phyloP scores from a whole-genome alignment of 2,113 vertebrate species.

The Rhinolophus ferrumequinum region DNA sequence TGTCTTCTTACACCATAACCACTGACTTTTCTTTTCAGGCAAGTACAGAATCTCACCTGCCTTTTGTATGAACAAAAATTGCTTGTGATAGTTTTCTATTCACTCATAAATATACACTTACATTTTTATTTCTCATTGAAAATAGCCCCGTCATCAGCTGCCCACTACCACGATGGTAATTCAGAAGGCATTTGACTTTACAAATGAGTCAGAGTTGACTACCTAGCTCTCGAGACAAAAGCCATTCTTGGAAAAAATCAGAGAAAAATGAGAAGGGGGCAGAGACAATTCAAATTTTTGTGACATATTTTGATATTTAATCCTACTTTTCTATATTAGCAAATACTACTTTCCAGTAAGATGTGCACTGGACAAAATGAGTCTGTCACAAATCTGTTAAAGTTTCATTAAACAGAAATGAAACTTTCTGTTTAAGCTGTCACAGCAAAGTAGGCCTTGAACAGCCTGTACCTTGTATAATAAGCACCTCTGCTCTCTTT shows the following conservation, averaged over 20 bases:
- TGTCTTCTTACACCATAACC: not conserved
- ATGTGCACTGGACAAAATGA: not conserved
- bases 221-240: not conserved
- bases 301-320: constrained; percentile 32
- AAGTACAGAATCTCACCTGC: not conserved
- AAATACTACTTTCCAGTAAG: not conserved
- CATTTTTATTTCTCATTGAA: constrained; percentile 2
- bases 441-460: not conserved
- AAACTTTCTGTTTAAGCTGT: not conserved
- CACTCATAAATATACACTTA: not conserved
- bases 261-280: not conserved
- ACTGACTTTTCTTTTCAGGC: not conserved
- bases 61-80: not conserved
- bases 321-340: not conserved
- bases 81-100: constrained; percentile 1
- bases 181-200: constrained; percentile 7
- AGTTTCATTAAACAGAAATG: no score
- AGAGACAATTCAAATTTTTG: not conserved
- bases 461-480: not conserved
- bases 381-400: not conserved
- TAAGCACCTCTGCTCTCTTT: not conserved
- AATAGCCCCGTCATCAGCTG: not conserved
- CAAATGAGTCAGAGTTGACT: not conserved
- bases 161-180: not conserved
- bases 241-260: not conserved